These are phyloP conservation scores for Drosophila repleta DNA, from an alignment of 1,140 invertebrate species.

Conservation along the genomic window DNA sequence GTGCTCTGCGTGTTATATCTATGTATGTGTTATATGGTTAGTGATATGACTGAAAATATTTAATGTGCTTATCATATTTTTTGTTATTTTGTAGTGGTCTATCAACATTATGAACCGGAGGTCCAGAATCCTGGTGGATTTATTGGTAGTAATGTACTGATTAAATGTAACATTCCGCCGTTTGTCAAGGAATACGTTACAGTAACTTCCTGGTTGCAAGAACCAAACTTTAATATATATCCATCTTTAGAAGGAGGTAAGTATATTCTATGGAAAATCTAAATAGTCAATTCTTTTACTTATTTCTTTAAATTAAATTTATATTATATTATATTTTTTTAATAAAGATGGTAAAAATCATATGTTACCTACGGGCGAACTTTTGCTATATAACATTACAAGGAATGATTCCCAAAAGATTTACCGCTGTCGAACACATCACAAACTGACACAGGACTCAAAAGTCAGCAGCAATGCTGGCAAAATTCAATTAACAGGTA, in stretches of 20 bases:
- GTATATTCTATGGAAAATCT: neutral
- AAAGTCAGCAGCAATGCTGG: slow-evolving; percentile 88
- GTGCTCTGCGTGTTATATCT: too few species aligned
- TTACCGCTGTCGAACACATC: slow-evolving; percentile 75
- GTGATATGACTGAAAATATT: too few species aligned
- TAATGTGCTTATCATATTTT: too few species aligned
- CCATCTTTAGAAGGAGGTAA: slow-evolving; percentile 72
- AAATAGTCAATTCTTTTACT: neutral
- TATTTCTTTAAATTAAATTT: neutral
- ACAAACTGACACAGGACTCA: slow-evolving; percentile 85
- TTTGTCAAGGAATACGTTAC: slow-evolving; percentile 92
- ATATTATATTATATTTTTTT: neutral
- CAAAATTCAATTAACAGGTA: slow-evolving; percentile 89
- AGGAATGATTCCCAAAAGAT: slow-evolving; percentile 87
- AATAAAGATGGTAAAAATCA: slow-evolving; percentile 90
- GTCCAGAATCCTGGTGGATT: slow-evolving; percentile 89
- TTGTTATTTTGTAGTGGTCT: slow-evolving; percentile 87
- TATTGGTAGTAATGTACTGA: slow-evolving; percentile 91
- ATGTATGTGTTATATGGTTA: too few species aligned
- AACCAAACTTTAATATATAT: slow-evolving; percentile 86
- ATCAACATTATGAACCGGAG: slow-evolving; percentile 90
- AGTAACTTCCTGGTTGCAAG: slow-evolving; percentile 92
- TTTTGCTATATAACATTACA: slow-evolving; percentile 90
- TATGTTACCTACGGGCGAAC: slow-evolving; percentile 90
- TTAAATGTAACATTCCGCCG: slow-evolving; percentile 91